phyloP scores from a whole-genome alignment of 2,113 vertebrate species.

The Myrmecophaga tridactyla region DNA sequence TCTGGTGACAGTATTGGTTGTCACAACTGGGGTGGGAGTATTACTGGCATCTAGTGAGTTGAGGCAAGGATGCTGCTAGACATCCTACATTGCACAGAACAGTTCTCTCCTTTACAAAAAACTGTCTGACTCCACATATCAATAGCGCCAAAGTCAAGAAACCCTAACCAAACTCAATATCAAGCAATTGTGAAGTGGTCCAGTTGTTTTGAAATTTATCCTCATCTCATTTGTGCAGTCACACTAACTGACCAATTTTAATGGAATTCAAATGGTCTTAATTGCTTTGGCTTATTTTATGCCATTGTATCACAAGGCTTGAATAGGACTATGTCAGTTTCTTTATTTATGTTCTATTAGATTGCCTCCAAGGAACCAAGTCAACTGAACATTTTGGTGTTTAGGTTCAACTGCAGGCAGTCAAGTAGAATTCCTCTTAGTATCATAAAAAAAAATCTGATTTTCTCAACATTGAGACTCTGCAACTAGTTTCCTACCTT shows the following conservation, averaged over 20 bases:
- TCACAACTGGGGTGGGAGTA: neutral
- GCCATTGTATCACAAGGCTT: neutral
- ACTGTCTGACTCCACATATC: neutral
- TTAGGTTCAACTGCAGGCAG: neutral
- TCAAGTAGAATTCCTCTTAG: neutral
- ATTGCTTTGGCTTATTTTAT: neutral
- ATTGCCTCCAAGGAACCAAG: neutral
- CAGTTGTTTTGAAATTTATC: neutral
- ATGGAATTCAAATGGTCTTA: neutral
- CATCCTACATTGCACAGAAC: neutral
- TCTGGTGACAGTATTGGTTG: neutral
- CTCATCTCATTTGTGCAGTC: neutral
- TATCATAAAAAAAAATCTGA: neutral
- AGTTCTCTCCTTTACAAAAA: neutral
- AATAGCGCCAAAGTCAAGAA: neutral
- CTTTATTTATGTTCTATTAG: neutral
- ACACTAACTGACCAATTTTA: neutral
- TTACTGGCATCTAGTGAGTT: neutral
- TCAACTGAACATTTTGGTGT: neutral
- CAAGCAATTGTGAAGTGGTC: neutral
- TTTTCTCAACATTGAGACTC: neutral
- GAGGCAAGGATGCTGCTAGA: neutral
- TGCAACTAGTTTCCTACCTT: neutral
- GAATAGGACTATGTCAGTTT: neutral
- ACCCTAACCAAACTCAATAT: neutral